Conservation (phyloP, 2,888 invertebrate species). For the Parnassius apollo region DNA sequence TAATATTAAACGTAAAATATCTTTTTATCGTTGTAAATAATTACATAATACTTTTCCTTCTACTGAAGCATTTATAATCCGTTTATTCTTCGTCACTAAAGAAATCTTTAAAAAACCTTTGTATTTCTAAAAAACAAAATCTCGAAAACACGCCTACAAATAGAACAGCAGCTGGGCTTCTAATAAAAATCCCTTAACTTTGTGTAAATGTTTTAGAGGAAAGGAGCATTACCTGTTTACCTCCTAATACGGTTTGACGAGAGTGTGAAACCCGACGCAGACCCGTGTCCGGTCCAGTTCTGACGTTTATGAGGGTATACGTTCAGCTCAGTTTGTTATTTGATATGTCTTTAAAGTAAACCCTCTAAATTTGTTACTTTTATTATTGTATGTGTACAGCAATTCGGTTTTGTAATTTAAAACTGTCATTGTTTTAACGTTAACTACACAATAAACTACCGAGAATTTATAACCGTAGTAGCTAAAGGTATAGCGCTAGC, state of each 20-base stretch:
- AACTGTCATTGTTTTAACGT: neutral
- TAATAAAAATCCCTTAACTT: conserved; percentile 28
- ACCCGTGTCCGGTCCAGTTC: conserved; percentile 61
- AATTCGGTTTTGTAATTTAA: conserved; percentile 28
- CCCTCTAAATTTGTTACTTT: conserved; percentile 50
- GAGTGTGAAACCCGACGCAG: conserved; percentile 57
- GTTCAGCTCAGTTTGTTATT: conserved; percentile 58
- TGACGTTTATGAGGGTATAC: conserved; percentile 76
- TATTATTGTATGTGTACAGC: conserved; percentile 32
- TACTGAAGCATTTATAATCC: no score
- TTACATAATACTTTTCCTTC: no score
- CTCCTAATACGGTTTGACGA: conserved; percentile 52
- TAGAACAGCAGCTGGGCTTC: conserved; percentile 21
- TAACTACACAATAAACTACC: no score
- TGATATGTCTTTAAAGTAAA: conserved; percentile 62
- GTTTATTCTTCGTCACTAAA: no score
- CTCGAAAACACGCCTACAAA: conserved; percentile 13
- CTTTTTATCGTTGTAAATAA: no score
- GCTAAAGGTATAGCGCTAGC: no score
- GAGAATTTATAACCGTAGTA: no score
- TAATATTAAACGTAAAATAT: no score
- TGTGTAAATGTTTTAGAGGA: conserved; percentile 27
- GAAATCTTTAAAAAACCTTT: no score
- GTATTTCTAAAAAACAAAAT: conserved; percentile 13
- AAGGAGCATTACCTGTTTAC: conserved; percentile 34